Base-by-base conservation (phyloP, 2,888 invertebrate genomes). In the Cryptus viduatorius region DNA sequence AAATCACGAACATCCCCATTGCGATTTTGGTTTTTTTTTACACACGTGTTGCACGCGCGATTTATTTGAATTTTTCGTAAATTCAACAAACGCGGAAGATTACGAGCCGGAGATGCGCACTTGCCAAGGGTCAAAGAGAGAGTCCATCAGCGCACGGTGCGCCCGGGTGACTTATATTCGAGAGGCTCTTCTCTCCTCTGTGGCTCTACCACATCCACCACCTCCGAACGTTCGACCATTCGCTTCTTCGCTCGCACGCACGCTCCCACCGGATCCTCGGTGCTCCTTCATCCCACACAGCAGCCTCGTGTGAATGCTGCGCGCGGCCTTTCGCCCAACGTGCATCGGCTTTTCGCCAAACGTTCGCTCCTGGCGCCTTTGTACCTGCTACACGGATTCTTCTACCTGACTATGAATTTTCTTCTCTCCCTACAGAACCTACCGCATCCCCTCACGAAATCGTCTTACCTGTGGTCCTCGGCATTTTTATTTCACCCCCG, bases 61-160 rank as follows among this genome's bases (percentile, higher is more conserved):
- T 77, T 24, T 2, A 12, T 76, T 68, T 46, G 31, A 16, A 19
- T 59, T 46, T 24, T 61, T 10, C 29, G 24, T 16, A 0, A 16
- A 14, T 72, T 76, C 4, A 16, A 42, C 4, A 16, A 48, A 83
- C 68, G 42, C 79, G 78, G 53, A 76, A 77, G 61, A 53, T 44
- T 50, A 64, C 86, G 87, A 88, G 88, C 86, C 86, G 83, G 86
- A 90, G 90, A 90, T 90, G 90, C 88, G 90, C 91, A 88, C 92
- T 90, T 91, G 90, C 88, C 90, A 89, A 91, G 89, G 91, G 90
- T 92, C 90, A 91, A 91, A 91, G 92, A 92, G 92, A 92, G 92
- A 93, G 92, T 92, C 91, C 89, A 92, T 91, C 88, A 89, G 86
- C 86, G 83, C 86, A 88, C 89, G 82, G 87, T 88, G 88, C 86